These are phyloP conservation scores for Vespertilio murinus DNA, from an alignment of 2,797 vertebrate genomes.

Conservation along the genomic window DNA sequence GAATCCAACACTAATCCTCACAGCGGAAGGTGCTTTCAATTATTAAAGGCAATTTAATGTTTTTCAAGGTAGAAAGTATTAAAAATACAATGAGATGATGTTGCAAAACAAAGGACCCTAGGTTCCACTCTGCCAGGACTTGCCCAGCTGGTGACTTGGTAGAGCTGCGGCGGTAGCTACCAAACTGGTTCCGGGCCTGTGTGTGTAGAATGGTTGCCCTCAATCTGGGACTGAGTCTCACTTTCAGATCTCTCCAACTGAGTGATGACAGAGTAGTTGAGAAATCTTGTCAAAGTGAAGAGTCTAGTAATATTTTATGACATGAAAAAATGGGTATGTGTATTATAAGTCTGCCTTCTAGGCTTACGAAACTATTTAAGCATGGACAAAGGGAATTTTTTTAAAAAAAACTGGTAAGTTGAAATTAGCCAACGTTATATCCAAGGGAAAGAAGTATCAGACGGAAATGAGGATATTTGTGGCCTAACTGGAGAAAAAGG, in stretches of 20 bases:
- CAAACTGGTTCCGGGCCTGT: not conserved
- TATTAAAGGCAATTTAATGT: not conserved
- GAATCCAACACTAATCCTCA: not conserved
- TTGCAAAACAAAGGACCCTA: not conserved
- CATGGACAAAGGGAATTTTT: not conserved
- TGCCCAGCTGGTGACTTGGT: not conserved
- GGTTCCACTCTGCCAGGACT: not conserved
- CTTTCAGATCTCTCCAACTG: not conserved
- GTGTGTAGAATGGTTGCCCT: not conserved
- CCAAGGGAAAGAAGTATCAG: not conserved
- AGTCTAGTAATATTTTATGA: not conserved
- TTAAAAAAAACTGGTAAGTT: not conserved
- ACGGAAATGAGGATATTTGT: not conserved
- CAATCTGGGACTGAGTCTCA: not conserved
- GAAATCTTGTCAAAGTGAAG: not conserved
- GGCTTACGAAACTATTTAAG: not conserved
- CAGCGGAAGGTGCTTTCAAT: not conserved
- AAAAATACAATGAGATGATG: not conserved
- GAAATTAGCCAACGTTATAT: not conserved
- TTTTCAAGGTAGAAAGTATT: slow-evolving; percentile 15
- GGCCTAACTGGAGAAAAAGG: not conserved
- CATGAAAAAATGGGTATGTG: not conserved
- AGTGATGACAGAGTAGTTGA: not conserved
- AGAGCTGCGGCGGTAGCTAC: not conserved
- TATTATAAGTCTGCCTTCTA: not conserved